Base-by-base conservation (phyloP, 92 coral and sea anemone species). In the Bergia puertoricense region DNA sequence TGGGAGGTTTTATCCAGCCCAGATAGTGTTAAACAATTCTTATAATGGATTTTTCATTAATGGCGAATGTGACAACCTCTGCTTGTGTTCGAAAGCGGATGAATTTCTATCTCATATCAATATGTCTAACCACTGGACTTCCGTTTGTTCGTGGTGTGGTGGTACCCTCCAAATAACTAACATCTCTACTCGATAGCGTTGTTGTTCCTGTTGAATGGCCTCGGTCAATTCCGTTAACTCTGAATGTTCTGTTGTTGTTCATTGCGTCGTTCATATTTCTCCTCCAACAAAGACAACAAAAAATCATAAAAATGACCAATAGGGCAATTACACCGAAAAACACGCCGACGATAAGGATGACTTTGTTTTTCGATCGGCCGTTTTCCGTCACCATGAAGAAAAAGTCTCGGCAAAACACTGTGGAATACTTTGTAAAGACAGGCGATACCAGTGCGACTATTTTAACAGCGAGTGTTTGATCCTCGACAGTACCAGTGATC, bases 261-360 rank as follows among this genome's bases (percentile, higher is more conserved):
- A 90, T 43, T 42, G 91, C 94, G 51, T 95, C 90, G 56, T 90
- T 91, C 40, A 95, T 90, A 40, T 95, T 94, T 41, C 90, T 90
- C 16, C 96, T 90, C 98, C 98, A 95, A 76, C 88, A 95, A 41
- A 95, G 59, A 57, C 98, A 95, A 39, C 98, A 95, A 44, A 90
- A 66, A 1, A 93, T 79, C 54, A 90, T n/a, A 39, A 93, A 83
- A 13, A 95, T 40, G 7, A 92, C 91, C 44, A 94, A 80, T 36
- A 95, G 69, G 20, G 93, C 91, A 18, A 95, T 51, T 37, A 92
- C 96, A 4, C 98, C 96, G 44, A 95, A 95, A 72, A 95, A 93
- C 59, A 95, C 98, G 3, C 98, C 98, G 38, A 93, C 93, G 18
- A 95, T 95, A 0, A 95, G 92, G 65, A 95, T 90, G 2, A 90